Evolutionary conservation across 2,888 invertebrate genomes (phyloP), one percentile per base, ranked within the genome.

Genomic region (Acrobasis repandana): DNA sequence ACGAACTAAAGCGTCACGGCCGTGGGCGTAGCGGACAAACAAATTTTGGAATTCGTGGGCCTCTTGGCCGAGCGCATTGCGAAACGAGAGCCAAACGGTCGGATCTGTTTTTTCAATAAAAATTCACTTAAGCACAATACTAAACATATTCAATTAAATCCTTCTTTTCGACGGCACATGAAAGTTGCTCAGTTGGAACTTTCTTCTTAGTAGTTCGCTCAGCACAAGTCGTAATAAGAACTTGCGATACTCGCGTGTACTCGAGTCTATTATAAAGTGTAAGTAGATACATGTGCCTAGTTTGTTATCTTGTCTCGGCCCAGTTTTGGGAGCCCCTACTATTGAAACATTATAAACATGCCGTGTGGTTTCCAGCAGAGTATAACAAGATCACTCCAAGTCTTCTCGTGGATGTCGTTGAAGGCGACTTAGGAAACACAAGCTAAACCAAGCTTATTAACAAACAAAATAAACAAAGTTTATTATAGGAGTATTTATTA

Each of bases 251-350:
- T 20, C 11, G 11, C 54, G 38, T 54, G 54, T 54, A 16, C 54
- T 18, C 38, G 54, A 18, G 16, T 54, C 33, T 54, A 54, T 54
- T 54, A 54, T 54, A 36, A 54, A 36, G 33, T 54, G 54, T 54
- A 54, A 54, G 54, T 54, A 54, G 54, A 54, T 54, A 54, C 38
- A 54, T 54, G 54, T 54, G 54, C 54, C 54, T 54, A 54, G 54
- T 36, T 54, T 38, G 36, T 54, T 54, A 54, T 54, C 54, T 54
- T 54, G 36, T 54, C 36, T 54, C 54, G 54, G 54, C 54, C 54
- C 54, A 54, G 54, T 54, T 54, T 54, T 33, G 33, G 54, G 5
- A 18, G 28, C 38, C 54, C 36, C 54, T 54, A 54, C 54, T 38
- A 54, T 38, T 11, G 4, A 18, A 20, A 20, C 10, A 11, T 49